Percentiles rank a stretch among this genome's conserved stretches.
These are phyloP conservation scores for Okamejei kenojei DNA, from an alignment of 2,797 vertebrate species.

Conservation along the genomic window DNA sequence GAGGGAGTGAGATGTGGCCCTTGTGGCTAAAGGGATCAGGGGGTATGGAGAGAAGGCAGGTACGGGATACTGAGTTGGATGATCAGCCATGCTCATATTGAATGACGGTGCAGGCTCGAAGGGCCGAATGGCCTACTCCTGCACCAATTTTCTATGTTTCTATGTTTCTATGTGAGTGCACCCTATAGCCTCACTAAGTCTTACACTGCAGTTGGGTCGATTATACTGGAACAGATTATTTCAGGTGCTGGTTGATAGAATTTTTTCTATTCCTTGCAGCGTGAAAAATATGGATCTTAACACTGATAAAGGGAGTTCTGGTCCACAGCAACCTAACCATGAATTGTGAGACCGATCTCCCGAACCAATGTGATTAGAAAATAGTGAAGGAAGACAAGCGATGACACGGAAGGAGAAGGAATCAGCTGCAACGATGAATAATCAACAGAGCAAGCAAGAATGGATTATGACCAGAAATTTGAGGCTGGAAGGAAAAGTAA, in stretches of 20 bases:
- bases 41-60: no score
- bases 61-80: no score
- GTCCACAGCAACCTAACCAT: not conserved
- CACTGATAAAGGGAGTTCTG: not conserved
- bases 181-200: not conserved
- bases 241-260: not conserved
- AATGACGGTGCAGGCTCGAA: no score
- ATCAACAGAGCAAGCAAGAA: not conserved
- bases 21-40: no score
- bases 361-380: not conserved
- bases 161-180: no score
- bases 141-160: no score
- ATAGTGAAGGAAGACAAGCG: not conserved
- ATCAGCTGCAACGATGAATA: not conserved
- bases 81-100: no score
- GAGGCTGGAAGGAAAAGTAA: not conserved
- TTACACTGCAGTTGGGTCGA: not conserved
- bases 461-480: not conserved
- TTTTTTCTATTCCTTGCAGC: no score
- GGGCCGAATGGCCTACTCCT: no score
- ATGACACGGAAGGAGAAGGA: not conserved
- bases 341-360: not conserved
- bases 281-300: not conserved
- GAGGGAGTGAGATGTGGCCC: no score
- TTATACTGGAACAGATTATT: not conserved